Conservation (phyloP, 2,888 invertebrate species). For the Mythimna ferrago region DNA sequence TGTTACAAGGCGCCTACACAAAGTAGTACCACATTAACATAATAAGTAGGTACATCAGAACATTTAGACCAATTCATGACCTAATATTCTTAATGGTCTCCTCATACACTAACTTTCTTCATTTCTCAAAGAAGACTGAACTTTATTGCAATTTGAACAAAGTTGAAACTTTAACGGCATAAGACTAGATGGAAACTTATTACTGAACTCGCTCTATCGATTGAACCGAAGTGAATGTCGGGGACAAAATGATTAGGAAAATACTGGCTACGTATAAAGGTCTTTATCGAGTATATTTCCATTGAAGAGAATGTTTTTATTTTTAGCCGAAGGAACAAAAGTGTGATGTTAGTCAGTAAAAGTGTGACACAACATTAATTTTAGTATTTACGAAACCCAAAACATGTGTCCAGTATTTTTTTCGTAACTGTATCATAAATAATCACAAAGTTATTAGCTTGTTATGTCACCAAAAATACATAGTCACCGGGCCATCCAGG, state of each 20-base stretch:
- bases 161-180: constrained; percentile 12
- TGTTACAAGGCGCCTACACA: too few species aligned
- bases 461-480: too few species aligned
- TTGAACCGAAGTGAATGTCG: constrained; percentile 30
- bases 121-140: constrained; percentile 4
- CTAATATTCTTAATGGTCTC: constrained; percentile 13
- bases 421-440: too few species aligned
- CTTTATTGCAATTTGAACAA: constrained; percentile 5
- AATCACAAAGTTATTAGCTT: too few species aligned
- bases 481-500: too few species aligned
- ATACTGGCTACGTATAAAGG: background rate
- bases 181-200: constrained; percentile 15
- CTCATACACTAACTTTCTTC: background rate
- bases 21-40: background rate
- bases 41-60: background rate
- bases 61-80: constrained; percentile 4
- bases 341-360: too few species aligned
- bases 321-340: too few species aligned
- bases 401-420: too few species aligned
- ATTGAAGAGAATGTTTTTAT: too few species aligned
- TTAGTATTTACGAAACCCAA: too few species aligned
- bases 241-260: constrained; percentile 32
- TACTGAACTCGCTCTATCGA: constrained; percentile 36
- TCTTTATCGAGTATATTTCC: background rate
- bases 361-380: too few species aligned